phyloP scores from a whole-genome alignment of 2,113 vertebrate species.

The Sapajus apella region DNA sequence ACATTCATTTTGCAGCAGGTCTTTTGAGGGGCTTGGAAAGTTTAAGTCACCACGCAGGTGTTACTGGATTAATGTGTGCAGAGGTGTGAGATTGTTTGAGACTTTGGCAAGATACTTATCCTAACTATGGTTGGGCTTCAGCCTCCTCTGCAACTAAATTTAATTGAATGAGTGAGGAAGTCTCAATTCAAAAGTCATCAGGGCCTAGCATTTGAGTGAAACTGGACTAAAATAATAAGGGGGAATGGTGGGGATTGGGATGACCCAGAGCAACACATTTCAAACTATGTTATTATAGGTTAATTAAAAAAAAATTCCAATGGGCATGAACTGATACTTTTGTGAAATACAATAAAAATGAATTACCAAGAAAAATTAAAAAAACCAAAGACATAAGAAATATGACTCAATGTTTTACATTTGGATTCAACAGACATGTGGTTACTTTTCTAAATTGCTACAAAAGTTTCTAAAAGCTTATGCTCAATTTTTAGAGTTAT shows the following conservation, averaged over 20 bases:
- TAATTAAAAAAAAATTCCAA: not conserved
- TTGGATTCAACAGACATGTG: not conserved
- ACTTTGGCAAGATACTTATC: not conserved
- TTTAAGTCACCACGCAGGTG: not conserved
- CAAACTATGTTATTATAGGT: not conserved
- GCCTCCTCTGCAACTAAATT: not conserved
- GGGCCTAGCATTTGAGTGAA: not conserved
- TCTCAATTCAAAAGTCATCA: not conserved
- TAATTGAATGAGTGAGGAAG: not conserved
- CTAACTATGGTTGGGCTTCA: not conserved
- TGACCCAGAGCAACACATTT: not conserved
- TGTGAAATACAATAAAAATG: not conserved
- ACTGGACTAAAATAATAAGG: not conserved
- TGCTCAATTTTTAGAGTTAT: not conserved
- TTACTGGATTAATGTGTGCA: not conserved
- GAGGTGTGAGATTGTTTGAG: not conserved
- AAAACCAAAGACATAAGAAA: not conserved
- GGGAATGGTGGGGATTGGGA: not conserved
- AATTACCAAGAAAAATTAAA: not conserved
- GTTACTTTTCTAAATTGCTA: not conserved
- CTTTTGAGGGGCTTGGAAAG: not conserved
- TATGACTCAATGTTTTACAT: not conserved
- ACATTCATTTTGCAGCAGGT: not conserved
- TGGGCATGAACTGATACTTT: not conserved
- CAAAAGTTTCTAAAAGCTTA: slow-evolving; percentile 7